Base-by-base conservation (phyloP, 2,113 vertebrate genomes). In the Cynoglossus semilaevis region DNA sequence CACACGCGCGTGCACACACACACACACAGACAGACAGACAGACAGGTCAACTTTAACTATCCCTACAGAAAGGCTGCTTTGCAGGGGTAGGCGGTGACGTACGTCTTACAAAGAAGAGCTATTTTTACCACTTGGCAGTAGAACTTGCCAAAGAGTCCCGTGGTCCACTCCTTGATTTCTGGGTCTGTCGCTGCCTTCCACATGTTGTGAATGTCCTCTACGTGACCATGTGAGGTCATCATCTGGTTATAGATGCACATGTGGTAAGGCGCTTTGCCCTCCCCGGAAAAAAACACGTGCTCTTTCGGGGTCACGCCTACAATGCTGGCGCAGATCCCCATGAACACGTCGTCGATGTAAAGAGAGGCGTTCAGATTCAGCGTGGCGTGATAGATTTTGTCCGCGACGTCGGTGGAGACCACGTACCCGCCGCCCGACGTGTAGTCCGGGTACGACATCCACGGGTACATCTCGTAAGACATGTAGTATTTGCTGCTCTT, bases 321-420 rank as follows among this genome's bases (percentile, higher is more conserved):
- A 41, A 93, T 92, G 18, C 90, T 95, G 81, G 92, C 97, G 63
- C 95, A 98, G 71, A 98, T 91, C 72, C 96, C 97, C 94, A 98
- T 96, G 83, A 98, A 98, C 82, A 97, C 97, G 18, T 98, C 96
- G 1, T 99, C 97, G 55, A 98, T 98, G 79, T 97, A 93, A 51
- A 99, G 74, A 15, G 93, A 94, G 19, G 94, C 92, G 15, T 97
- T 98, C 53, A 98, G 87, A 15, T 92, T 96, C 81, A 93, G 79
- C 0, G 92, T 94, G 41, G 94, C 96, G 42, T 90, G 86, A 16
- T 97, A 93, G 74, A 97, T 85, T 89, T 92, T 95, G 62, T 91
- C 84, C 0, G 92, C 95, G 1, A 94, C 95, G 0, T 97, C 94
- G 2, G 60, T 76, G 1, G 97, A 99, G 61, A 98, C 66, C 5